A percentile compares a stretch with the other conserved stretches of the same genome.
phyloP scores from a whole-genome alignment of 2,888 invertebrate genomes.

The Endomychus coccineus region DNA sequence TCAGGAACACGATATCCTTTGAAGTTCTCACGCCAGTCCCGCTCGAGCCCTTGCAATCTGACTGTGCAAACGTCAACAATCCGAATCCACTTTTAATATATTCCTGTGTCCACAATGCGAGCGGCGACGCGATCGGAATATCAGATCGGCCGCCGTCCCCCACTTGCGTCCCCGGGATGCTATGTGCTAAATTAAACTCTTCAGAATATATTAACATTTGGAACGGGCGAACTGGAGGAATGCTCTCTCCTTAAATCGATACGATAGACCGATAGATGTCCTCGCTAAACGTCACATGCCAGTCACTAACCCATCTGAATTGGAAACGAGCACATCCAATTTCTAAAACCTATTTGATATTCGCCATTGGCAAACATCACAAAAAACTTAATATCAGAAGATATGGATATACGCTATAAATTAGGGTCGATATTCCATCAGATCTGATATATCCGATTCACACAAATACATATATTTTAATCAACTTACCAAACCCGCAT shows the following conservation, averaged over 20 bases:
- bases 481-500: no score
- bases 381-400: conserved; percentile 14
- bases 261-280: conserved; percentile 28
- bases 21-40: conserved; percentile 32
- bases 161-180: conserved; percentile 36
- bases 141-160: conserved; percentile 33
- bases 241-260: conserved; percentile 20
- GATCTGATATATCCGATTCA: not conserved
- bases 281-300: conserved; percentile 25
- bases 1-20: conserved; percentile 33
- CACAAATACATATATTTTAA: no score
- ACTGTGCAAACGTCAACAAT: conserved; percentile 43
- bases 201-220: conserved; percentile 46
- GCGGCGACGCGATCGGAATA: conserved; percentile 43
- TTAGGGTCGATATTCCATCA: conserved; percentile 8
- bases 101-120: conserved; percentile 44
- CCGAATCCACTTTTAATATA: conserved; percentile 45
- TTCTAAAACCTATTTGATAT: conserved; percentile 25
- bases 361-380: conserved; percentile 17
- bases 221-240: conserved; percentile 26
- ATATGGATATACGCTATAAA: conserved; percentile 15
- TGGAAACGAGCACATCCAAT: conserved; percentile 26
- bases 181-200: conserved; percentile 47
- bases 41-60: conserved; percentile 26
- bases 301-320: conserved; percentile 25